Base-by-base conservation (phyloP, 2,797 vertebrate species). In the Pempheris klunzingeri region DNA sequence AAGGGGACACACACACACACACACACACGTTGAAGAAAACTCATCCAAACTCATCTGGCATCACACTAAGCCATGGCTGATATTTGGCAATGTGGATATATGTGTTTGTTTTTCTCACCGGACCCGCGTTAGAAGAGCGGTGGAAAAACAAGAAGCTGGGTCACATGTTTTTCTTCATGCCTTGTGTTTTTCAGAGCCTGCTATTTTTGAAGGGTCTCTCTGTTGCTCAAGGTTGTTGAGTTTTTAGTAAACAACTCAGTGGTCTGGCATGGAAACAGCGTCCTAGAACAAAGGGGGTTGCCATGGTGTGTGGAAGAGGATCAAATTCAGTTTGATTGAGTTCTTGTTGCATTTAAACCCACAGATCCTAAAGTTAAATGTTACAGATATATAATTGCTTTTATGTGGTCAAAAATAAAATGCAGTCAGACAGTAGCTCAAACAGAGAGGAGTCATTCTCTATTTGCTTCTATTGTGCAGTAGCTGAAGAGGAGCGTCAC, bases 151-250 rank as follows among this genome's bases (percentile, higher is more conserved):
- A 58, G 43, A 44, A 66, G n/a, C 20, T 0, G 2, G 36, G 49
- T 67, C 66, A 77, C 50, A 26, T 26, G 57, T 32, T 70, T 63
- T 36, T 50, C 38, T 63, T 50, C 49, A 50, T 63, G 52, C 47
- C 2, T n/a, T n/a, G 5, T n/a, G 44, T 50, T 70, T 39, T 82
- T 66, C 7, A 1, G 55, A 10, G 43, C 44, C 80, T 69, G 58
- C 71, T 80, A 60, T 74, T 80, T 74, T 62, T 67, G 47, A 67
- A 65, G 36, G 46, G 62, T 61, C 41, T 70, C 46, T 80, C 30
- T 65, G 39, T 26, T 59, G 50, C 61, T 77, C 17, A 66, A 78
- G 54, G 58, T 78, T 79, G 36, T 41, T n/a, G n/a, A 46, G 18
- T 26, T 70, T 54, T 24, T 18, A 12, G 63, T 53, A 72, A 86